Percentiles rank a stretch among this genome's conserved stretches.
Evolutionary conservation across 2,113 vertebrate genomes (phyloP).

Genomic region (Barbus barbus): DNA sequence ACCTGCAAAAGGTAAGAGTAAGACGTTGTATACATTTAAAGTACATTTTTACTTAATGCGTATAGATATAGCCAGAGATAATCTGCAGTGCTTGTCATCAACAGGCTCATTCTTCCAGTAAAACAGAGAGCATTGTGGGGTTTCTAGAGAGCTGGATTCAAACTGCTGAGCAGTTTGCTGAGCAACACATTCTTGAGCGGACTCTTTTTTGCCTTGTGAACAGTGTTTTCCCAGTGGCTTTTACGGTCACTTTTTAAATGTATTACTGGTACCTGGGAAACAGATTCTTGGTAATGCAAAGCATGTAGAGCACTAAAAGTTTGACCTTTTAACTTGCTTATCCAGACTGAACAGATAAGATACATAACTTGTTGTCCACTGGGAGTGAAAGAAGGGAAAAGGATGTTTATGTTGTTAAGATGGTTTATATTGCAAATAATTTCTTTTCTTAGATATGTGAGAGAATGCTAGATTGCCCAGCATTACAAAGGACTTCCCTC

Average conservation of each 20-base stretch:
- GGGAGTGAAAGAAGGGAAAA: neutral
- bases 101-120: slow-evolving; percentile 43
- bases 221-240: neutral
- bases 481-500: slow-evolving; percentile 43
- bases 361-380: neutral
- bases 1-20: slow-evolving; percentile 21
- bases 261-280: slow-evolving; percentile 28
- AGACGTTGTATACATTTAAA: slow-evolving; percentile 11
- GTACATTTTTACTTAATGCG: no score
- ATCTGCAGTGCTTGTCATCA: neutral
- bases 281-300: slow-evolving; percentile 25
- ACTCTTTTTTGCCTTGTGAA: slow-evolving; percentile 22
- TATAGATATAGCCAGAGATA: neutral
- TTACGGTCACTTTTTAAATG: slow-evolving; percentile 3
- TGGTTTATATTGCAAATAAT: slow-evolving; percentile 8
- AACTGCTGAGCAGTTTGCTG: slow-evolving; percentile 25
- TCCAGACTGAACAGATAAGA: neutral
- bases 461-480: slow-evolving; percentile 28
- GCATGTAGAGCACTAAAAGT: neutral
- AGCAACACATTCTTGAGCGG: slow-evolving; percentile 40
- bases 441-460: slow-evolving; percentile 16
- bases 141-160: slow-evolving; percentile 61
- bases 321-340: neutral
- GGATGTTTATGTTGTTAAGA: neutral
- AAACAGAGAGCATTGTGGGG: slow-evolving; percentile 59